Percentiles rank a stretch among this genome's conserved stretches.
Conservation (phyloP, 2,113 vertebrate species). For the Nannospalax galili region DNA sequence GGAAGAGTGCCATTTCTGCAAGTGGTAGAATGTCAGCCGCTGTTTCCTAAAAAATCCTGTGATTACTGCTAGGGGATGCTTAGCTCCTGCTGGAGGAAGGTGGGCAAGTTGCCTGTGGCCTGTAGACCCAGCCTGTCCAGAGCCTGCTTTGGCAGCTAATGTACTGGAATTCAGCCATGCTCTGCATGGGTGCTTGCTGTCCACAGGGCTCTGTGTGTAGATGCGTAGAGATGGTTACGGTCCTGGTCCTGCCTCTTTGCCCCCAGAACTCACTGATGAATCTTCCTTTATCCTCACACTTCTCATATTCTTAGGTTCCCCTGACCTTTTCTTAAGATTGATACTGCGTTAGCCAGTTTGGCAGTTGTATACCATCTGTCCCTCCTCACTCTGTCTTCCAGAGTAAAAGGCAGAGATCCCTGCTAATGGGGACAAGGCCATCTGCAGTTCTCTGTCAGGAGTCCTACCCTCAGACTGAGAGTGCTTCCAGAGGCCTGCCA, state of each 20-base stretch:
- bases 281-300: not conserved
- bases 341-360: rapidly evolving
- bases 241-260: not conserved
- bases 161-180: rapidly evolving
- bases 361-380: rapidly evolving
- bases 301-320: too few relatives aligned
- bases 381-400: not conserved
- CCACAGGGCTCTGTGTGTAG: not conserved
- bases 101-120: not conserved
- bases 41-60: not conserved
- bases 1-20: not conserved
- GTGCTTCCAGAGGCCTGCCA: rapidly evolving
- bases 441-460: rapidly evolving
- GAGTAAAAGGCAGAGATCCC: not conserved
- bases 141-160: not conserved
- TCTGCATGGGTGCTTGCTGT: rapidly evolving
- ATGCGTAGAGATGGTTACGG: not conserved
- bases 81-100: not conserved
- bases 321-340: not conserved
- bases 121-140: not conserved
- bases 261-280: not conserved
- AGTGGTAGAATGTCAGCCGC: not conserved
- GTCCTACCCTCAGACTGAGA: not conserved
- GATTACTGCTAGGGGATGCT: not conserved
- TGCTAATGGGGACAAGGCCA: not conserved